Evolutionary conservation across 2,113 vertebrate genomes (phyloP).

Genomic region (Synchiropus splendidus): DNA sequence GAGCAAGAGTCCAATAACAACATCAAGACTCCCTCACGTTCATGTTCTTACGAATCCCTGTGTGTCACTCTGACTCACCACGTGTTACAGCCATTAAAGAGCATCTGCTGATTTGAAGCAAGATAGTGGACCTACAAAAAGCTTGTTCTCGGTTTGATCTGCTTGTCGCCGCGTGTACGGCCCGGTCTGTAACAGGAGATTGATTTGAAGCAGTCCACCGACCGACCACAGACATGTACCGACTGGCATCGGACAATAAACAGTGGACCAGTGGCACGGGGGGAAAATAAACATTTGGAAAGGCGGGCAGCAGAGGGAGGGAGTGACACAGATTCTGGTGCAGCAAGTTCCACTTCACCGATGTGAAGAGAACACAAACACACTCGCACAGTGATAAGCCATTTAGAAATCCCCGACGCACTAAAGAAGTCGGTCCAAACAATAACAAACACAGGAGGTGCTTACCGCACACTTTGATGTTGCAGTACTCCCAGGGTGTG

Average conservation of each 20-base stretch:
- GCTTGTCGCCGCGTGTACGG: constrained; percentile 33
- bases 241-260: constrained; percentile 51
- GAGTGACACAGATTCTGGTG: constrained; percentile 68
- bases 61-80: constrained; percentile 9
- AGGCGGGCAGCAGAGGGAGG: constrained; percentile 50
- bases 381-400: no score
- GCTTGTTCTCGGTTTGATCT: no score
- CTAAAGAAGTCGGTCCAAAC: constrained; percentile 5
- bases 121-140: no score
- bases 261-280: constrained; percentile 17
- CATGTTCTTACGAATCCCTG: constrained; percentile 16
- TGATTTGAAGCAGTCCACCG: constrained; percentile 20
- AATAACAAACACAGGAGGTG: constrained; percentile 34
- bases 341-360: constrained; percentile 18
- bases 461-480: constrained; percentile 94
- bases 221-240: constrained; percentile 18
- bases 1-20: constrained; percentile 1
- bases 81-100: background rate
- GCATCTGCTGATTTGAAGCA: constrained; percentile 7
- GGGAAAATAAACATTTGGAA: constrained; percentile 48
- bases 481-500: constrained; percentile 91
- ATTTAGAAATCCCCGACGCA: no score
- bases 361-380: no score
- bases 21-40: constrained; percentile 8
- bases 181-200: constrained; percentile 26